Conservation (phyloP, 2,113 vertebrate species). For the Scophthalmus maximus region DNA sequence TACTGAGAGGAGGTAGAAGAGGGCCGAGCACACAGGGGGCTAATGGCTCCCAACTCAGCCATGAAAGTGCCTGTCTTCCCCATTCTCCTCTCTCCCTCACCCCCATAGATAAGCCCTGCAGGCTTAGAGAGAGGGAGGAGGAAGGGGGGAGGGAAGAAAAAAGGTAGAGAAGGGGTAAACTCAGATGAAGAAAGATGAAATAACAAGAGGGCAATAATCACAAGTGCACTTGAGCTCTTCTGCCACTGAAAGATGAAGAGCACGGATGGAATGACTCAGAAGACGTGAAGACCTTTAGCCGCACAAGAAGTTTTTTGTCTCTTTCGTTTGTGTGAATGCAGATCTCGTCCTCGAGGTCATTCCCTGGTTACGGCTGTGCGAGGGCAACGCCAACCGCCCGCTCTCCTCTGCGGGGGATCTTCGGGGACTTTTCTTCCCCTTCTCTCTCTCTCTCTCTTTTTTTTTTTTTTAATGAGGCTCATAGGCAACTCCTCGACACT, state of each 20-base stretch:
- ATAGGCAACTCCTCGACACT: constrained; percentile 38
- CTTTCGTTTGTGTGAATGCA: constrained; percentile 31
- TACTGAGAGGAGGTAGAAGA: constrained; percentile 75
- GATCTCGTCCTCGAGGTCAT: constrained; percentile 25
- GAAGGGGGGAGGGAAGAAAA: background rate
- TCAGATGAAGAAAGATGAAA: constrained; percentile 19
- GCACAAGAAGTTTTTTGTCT: constrained; percentile 14
- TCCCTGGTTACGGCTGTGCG: constrained; percentile 49
- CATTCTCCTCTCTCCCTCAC: constrained; percentile 74
- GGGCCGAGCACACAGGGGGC: constrained; percentile 65
- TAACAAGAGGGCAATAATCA: constrained; percentile 54
- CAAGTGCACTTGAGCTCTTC: constrained; percentile 35
- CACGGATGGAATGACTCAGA: constrained; percentile 21
- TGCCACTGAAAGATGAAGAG: constrained; percentile 29
- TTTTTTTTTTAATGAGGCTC: background rate
- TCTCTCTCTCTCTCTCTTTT: no score
- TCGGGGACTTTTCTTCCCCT: constrained; percentile 68
- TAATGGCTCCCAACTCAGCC: constrained; percentile 79
- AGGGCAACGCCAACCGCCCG: constrained; percentile 31
- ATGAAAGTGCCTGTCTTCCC: constrained; percentile 77
- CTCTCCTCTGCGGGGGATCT: constrained; percentile 59
- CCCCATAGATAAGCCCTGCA: constrained; percentile 62
- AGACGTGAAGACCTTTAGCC: constrained; percentile 19
- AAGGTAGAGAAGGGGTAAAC: constrained; percentile 36
- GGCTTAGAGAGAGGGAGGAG: constrained; percentile 20